Evolutionary conservation across 2,888 invertebrate species (phyloP).

Genomic region (Drosophila pseudotalamancana): DNA sequence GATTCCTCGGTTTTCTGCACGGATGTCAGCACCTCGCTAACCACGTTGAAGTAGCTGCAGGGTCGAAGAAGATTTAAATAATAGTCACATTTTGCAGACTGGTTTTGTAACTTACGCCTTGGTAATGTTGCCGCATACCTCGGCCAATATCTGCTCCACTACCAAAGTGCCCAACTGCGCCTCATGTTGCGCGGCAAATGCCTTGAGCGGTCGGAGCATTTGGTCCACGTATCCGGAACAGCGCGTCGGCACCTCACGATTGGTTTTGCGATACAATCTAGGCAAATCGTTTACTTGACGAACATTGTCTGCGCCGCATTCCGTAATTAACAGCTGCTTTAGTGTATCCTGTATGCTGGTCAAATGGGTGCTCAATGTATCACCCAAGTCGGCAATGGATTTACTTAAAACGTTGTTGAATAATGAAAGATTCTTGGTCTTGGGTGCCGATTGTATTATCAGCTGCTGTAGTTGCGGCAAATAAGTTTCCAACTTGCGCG

Average conservation of each 20-base stretch:
- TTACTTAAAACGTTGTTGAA: slow-evolving; percentile 68
- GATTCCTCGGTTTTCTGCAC: slow-evolving; percentile 98
- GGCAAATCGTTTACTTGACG: slow-evolving; percentile 97
- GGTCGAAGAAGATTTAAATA: not conserved
- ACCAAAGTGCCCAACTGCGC: slow-evolving; percentile 76
- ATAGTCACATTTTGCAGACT: not conserved
- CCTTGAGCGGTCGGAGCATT: slow-evolving; percentile 86
- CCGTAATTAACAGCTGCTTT: slow-evolving; percentile 91
- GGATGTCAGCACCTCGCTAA: slow-evolving; percentile 94
- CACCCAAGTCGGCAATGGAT: slow-evolving; percentile 68
- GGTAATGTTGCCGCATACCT: slow-evolving; percentile 85
- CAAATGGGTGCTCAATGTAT: slow-evolving; percentile 61
- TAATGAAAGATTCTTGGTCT: slow-evolving; percentile 39
- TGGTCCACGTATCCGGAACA: slow-evolving; percentile 92
- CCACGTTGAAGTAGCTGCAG: slow-evolving; percentile 88
- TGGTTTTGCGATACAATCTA: slow-evolving; percentile 95
- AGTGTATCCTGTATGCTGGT: slow-evolving; percentile 86
- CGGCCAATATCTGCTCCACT: slow-evolving; percentile 70
- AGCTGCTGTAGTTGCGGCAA: slow-evolving; percentile 86
- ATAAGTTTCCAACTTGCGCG: slow-evolving; percentile 61
- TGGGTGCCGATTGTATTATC: slow-evolving; percentile 85
- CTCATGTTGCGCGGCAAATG: slow-evolving; percentile 84
- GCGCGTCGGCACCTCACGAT: slow-evolving; percentile 92
- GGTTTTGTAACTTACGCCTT: slow-evolving; percentile 85
- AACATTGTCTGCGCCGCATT: slow-evolving; percentile 88